Percentiles rank a stretch among this genome's conserved stretches.
These are phyloP conservation scores for Cnemophilus loriae DNA, from an alignment of 2,113 vertebrate species.

Conservation along the genomic window DNA sequence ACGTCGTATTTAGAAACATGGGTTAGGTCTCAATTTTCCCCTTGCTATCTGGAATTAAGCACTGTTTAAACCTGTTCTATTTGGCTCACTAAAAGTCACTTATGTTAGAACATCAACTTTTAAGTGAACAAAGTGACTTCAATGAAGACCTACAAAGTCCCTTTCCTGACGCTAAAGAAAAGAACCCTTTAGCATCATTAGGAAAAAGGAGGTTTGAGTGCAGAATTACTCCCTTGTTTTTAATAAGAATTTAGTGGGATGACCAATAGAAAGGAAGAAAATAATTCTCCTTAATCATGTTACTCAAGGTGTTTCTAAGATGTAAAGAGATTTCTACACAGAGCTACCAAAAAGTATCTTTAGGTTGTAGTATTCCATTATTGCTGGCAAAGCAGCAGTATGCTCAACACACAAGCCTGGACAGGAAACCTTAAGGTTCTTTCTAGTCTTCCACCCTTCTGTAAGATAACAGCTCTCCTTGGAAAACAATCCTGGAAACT, in stretches of 20 bases:
- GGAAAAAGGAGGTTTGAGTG: background rate
- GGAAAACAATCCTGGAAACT: background rate
- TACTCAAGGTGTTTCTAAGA: background rate
- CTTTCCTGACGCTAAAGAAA: background rate
- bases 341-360: background rate
- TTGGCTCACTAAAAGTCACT: background rate
- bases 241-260: background rate
- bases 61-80: background rate
- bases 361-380: background rate
- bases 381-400: background rate
- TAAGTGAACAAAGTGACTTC: background rate
- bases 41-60: background rate
- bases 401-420: background rate
- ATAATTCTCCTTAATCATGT: background rate
- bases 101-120: background rate
- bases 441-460: background rate
- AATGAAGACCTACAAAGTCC: accelerated
- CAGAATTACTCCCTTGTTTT: background rate
- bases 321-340: background rate
- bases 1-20: background rate
- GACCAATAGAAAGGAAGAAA: background rate
- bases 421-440: background rate
- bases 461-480: background rate
- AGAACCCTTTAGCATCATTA: background rate
- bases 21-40: background rate